These are phyloP conservation scores for Eristalinus aeneus DNA, from an alignment of 2,888 invertebrate species.

Conservation along the genomic window DNA sequence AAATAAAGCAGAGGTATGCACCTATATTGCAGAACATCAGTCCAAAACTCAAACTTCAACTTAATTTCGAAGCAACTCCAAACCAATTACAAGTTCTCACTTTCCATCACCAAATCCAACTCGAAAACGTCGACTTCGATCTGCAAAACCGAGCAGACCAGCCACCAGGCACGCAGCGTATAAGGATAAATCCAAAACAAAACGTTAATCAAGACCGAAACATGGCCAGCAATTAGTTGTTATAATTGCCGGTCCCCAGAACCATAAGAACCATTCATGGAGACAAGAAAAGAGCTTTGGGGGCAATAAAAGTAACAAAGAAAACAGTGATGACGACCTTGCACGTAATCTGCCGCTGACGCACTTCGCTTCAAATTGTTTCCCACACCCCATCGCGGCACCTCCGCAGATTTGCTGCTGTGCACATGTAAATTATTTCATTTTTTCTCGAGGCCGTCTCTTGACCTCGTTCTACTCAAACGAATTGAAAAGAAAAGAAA, in stretches of 20 bases:
- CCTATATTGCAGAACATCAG: too few relatives aligned
- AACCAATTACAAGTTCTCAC: not conserved
- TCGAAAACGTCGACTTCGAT: too few relatives aligned
- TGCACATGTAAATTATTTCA: constrained; percentile 32
- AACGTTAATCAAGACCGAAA: not conserved
- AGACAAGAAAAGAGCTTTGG: not conserved
- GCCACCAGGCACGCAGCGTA: not conserved
- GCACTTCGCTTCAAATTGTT: constrained; percentile 11
- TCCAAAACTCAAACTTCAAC: too few relatives aligned
- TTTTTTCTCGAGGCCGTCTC: constrained; percentile 47
- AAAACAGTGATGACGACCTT: not conserved
- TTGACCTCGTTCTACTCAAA: constrained; percentile 50
- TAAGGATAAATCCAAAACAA: not conserved
- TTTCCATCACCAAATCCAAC: not conserved
- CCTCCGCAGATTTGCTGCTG: constrained; percentile 1
- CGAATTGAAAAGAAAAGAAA: not conserved
- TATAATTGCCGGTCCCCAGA: not conserved
- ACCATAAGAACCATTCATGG: not conserved
- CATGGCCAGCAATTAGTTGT: not conserved
- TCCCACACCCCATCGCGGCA: constrained; percentile 40
- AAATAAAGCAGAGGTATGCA: too few relatives aligned
- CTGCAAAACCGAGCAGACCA: not conserved
- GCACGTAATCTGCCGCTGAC: constrained; percentile 27
- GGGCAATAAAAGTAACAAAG: not conserved
- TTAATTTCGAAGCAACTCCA: not conserved